A percentile compares a stretch with the other conserved stretches of the same genome.
phyloP scores from a whole-genome alignment of 2,113 vertebrate species.

The Salvator merianae region DNA sequence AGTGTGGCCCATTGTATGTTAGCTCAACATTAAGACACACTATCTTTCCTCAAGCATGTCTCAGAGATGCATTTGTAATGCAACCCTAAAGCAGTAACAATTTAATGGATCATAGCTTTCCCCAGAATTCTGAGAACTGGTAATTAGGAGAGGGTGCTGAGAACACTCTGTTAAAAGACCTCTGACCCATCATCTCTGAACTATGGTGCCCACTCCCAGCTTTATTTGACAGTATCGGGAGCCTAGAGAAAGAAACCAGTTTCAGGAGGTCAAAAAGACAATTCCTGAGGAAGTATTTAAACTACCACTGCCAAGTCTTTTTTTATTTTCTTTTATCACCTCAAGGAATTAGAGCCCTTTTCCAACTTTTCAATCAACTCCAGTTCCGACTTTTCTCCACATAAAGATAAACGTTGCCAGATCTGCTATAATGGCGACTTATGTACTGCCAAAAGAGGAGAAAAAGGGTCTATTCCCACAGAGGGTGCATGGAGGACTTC shows the following conservation, averaged over 20 bases:
- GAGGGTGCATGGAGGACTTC: neutral
- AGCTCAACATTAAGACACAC: neutral
- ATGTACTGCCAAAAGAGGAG: neutral
- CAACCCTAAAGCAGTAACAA: neutral
- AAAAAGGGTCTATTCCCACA: too few relatives aligned
- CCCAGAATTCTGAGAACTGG: neutral
- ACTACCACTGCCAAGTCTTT: neutral
- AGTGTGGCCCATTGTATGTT: neutral
- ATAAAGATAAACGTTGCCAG: neutral
- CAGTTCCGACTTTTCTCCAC: neutral
- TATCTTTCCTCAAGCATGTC: neutral
- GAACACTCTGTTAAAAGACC: neutral
- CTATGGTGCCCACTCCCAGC: neutral
- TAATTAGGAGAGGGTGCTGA: neutral
- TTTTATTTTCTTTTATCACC: too few relatives aligned
- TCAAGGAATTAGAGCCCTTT: neutral
- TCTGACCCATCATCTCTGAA: neutral
- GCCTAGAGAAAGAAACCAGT: neutral
- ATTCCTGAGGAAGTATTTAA: neutral
- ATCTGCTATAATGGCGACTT: neutral
- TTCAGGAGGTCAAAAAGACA: neutral
- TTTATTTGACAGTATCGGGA: neutral
- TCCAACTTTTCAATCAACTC: neutral
- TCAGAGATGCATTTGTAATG: neutral
- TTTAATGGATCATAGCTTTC: neutral